Evolutionary conservation across 2,888 invertebrate genomes (phyloP).

Genomic region (Eustalomyia histrio): DNA sequence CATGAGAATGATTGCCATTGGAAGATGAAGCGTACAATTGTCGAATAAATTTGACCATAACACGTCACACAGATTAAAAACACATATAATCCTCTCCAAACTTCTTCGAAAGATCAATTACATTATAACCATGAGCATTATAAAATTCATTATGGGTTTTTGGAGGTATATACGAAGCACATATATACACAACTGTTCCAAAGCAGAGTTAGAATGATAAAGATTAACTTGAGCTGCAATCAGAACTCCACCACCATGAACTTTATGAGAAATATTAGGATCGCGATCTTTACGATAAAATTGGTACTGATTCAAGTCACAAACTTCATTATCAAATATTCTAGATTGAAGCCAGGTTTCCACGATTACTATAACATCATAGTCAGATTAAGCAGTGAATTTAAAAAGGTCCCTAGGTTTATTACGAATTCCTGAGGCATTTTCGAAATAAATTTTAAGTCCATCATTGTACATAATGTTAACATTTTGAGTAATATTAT

Average conservation of each 20-base stretch:
- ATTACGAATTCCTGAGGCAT: slow-evolving; percentile 4
- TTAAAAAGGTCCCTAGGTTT: no score
- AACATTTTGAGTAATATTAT: no score
- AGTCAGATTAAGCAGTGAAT: no score
- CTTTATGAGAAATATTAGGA: no score
- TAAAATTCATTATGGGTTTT: neutral
- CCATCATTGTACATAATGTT: no score
- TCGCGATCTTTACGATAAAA: neutral
- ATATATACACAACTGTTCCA: neutral
- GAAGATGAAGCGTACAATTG: no score
- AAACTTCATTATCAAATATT: slow-evolving; percentile 10
- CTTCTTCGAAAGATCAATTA: neutral
- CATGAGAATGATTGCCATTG: no score
- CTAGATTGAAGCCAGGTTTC: slow-evolving; percentile 7
- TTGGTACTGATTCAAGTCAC: neutral
- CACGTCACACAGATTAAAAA: neutral
- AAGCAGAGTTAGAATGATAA: neutral
- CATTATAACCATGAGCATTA: slow-evolving; percentile 1
- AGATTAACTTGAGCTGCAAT: neutral
- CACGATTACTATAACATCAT: neutral
- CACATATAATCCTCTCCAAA: neutral
- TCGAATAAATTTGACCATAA: neutral
- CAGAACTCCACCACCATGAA: neutral
- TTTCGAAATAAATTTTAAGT: no score
- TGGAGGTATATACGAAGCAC: neutral